Conservation (phyloP, 2,797 vertebrate species). For the Phylloscopus collybita region DNA sequence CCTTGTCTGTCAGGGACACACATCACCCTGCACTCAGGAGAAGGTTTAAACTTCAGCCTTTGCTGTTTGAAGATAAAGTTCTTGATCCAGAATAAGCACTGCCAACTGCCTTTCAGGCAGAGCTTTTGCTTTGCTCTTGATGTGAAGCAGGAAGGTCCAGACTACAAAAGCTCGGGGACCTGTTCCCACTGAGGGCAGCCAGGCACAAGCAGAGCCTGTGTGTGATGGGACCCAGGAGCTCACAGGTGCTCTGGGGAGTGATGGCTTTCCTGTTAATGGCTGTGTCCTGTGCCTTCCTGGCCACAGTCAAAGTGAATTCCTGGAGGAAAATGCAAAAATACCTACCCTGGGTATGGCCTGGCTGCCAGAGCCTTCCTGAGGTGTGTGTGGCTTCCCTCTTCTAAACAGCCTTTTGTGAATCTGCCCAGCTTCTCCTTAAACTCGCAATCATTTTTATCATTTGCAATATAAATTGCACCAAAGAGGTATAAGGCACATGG, state of each 20-base stretch:
- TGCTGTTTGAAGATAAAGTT: background rate
- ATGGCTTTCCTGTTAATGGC: background rate
- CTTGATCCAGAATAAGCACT: slow-evolving; percentile 4
- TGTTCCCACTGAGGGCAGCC: background rate
- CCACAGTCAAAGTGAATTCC: background rate
- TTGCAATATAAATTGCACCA: background rate
- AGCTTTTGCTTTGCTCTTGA: background rate
- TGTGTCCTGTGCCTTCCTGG: background rate
- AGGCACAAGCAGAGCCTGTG: fast-evolving
- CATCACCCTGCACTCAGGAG: fast-evolving
- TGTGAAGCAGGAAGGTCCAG: background rate
- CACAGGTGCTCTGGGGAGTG: background rate
- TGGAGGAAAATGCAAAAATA: background rate
- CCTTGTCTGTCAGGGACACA: background rate
- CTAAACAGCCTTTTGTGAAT: background rate
- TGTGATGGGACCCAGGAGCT: background rate
- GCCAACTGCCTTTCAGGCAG: background rate
- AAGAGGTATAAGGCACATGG: background rate
- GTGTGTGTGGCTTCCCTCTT: background rate
- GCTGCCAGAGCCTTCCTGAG: background rate
- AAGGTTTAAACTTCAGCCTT: background rate
- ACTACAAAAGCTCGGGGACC: fast-evolving
- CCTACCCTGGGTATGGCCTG: fast-evolving
- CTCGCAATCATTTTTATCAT: background rate
- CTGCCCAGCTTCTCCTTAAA: background rate